Base-by-base conservation (phyloP, 2,797 vertebrate species). In the Momotus momota region DNA sequence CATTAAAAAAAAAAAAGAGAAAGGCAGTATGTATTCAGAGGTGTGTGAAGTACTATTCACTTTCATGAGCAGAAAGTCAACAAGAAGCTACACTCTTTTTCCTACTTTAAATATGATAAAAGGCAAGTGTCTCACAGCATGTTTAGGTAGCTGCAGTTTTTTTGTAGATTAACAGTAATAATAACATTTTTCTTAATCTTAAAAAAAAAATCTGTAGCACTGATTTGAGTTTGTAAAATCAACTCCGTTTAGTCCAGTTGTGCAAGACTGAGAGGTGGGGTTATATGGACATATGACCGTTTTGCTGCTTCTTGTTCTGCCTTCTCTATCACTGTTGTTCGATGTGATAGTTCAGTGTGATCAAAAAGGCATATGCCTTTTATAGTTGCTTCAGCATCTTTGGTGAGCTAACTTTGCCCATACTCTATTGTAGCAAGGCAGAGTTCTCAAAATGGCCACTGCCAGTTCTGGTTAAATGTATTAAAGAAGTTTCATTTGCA, bases 391-490 rank as follows among this genome's bases (percentile, higher is more conserved):
- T 96, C 86, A 91, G 55, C 60, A 74, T 14, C 9, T 79, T 81
- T 78, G 19, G 61, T 84, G 65, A 58, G 25, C 9, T 58, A 85
- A 23, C 13, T 49, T 91, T 71, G 45, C 2, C 5, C 29, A 6
- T 25, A 45, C 71, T 88, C 60, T 82, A 17, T 14, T 74, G 33
- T 69, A 88, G 33, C 54, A 83, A 78, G 22, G 11, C 49, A 86
- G 49, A 94, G 55, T 89, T 80, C 40, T 89, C 33, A 12, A 49
- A 69, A 20, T 60, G 11, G 5, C 9, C 38, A 23, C 31, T 91
- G 85, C 69, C 81, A 94, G 9, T 72, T 90, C 49, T 91, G 19
- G 18, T 88, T 83, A 93, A 88, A 78, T 78, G 61, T 57, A 83
- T 90, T 71, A 0, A 14, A 78, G 70, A 74, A 5, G 3, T 74